Evolutionary conservation across 2,113 vertebrate genomes (phyloP).

Genomic region (Mugil cephalus): DNA sequence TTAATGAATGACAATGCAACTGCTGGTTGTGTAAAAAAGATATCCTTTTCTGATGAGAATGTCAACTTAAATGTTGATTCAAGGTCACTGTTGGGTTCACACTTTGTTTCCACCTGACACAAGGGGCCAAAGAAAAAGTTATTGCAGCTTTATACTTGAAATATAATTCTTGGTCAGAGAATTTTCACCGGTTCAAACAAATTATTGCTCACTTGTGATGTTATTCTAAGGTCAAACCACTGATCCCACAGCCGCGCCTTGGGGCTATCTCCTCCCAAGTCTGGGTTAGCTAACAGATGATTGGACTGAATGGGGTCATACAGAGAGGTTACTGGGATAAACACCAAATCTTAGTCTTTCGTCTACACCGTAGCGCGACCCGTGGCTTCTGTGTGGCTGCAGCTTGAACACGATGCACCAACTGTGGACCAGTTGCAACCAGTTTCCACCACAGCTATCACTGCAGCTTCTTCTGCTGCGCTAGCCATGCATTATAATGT

Average conservation of each 20-base stretch:
- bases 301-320: constrained; percentile 71
- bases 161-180: neutral
- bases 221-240: constrained; percentile 32
- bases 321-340: constrained; percentile 34
- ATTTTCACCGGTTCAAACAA: constrained; percentile 18
- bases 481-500: constrained; percentile 21
- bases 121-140: neutral
- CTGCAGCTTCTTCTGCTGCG: neutral
- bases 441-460: neutral
- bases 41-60: no score
- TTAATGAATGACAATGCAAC: no score
- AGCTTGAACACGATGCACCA: constrained; percentile 2
- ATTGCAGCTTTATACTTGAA: neutral
- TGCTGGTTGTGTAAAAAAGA: no score
- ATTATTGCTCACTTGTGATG: constrained; percentile 6
- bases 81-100: neutral
- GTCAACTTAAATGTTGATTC: no score
- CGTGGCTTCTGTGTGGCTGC: neutral
- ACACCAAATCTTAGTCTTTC: constrained; percentile 32
- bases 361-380: constrained; percentile 2
- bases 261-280: constrained; percentile 36
- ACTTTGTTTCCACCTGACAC: neutral
- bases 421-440: neutral
- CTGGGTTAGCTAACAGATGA: constrained; percentile 36
- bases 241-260: constrained; percentile 38